Percentiles rank a stretch among this genome's conserved stretches.
These are phyloP conservation scores for Calcarius lapponicus DNA, from an alignment of 2,797 vertebrate genomes.

Conservation along the genomic window DNA sequence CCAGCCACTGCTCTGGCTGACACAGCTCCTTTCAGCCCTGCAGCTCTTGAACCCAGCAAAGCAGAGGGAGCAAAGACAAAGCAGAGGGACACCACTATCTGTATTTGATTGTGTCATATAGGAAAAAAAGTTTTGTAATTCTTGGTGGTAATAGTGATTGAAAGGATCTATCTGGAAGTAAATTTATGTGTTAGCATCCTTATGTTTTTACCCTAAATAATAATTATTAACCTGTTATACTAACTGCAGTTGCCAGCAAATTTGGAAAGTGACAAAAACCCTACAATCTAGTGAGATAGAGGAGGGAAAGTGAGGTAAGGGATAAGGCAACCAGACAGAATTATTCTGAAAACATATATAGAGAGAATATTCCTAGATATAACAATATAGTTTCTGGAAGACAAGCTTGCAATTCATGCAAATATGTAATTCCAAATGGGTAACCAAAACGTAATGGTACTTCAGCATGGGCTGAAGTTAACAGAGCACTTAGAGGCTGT, in stretches of 20 bases:
- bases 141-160: neutral
- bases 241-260: neutral
- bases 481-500: neutral
- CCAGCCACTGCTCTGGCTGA: neutral
- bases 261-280: neutral
- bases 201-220: neutral
- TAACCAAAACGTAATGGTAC: neutral
- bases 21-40: neutral
- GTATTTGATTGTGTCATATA: neutral
- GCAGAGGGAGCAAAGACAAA: neutral
- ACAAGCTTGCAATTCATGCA: neutral
- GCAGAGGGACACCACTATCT: neutral
- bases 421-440: neutral
- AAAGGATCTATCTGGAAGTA: neutral
- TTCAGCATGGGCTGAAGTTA: neutral
- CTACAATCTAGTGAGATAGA: neutral
- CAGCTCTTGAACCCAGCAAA: neutral
- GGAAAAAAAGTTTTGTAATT: neutral
- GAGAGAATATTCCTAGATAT: too few relatives aligned
- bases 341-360: neutral
- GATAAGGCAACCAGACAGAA: neutral
- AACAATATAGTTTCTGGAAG: neutral
- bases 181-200: neutral
- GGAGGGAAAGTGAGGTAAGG: neutral
- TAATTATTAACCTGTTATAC: neutral